These are phyloP conservation scores for Corynorhinus townsendii DNA, from an alignment of 2,113 vertebrate genomes.

Conservation along the genomic window DNA sequence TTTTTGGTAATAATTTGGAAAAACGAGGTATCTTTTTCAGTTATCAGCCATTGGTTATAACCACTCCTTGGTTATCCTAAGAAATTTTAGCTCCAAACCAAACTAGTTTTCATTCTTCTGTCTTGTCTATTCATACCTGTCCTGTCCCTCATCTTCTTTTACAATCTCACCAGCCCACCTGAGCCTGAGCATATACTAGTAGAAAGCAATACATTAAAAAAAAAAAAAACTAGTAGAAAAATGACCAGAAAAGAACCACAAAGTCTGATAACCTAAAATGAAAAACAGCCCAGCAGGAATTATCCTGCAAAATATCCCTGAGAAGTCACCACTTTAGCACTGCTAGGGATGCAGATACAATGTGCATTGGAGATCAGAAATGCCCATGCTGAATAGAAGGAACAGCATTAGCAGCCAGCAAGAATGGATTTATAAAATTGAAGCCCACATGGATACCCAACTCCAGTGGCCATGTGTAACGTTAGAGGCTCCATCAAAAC, in stretches of 20 bases:
- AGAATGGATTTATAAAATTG: neutral
- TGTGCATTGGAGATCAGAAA: neutral
- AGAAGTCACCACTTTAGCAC: neutral
- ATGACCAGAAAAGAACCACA: neutral
- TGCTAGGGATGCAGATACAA: neutral
- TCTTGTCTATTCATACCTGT: neutral
- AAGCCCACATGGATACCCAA: neutral
- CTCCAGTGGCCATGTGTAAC: neutral
- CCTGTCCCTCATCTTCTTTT: neutral
- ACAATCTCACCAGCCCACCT: neutral
- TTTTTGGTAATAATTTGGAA: neutral
- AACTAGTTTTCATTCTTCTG: neutral
- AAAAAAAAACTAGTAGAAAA: neutral
- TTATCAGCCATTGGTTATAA: neutral
- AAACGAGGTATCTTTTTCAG: neutral
- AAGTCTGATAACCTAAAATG: neutral
- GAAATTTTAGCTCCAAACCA: neutral
- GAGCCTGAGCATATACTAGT: neutral
- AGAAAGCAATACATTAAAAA: constrained; percentile 20
- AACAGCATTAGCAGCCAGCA: neutral
- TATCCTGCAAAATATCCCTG: neutral
- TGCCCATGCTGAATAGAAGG: neutral
- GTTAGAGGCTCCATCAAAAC: neutral
- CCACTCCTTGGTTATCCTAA: neutral
- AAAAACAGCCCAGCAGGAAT: constrained; percentile 11